Evolutionary conservation across 2,888 invertebrate genomes (phyloP).

Genomic region (Laothoe populi): DNA sequence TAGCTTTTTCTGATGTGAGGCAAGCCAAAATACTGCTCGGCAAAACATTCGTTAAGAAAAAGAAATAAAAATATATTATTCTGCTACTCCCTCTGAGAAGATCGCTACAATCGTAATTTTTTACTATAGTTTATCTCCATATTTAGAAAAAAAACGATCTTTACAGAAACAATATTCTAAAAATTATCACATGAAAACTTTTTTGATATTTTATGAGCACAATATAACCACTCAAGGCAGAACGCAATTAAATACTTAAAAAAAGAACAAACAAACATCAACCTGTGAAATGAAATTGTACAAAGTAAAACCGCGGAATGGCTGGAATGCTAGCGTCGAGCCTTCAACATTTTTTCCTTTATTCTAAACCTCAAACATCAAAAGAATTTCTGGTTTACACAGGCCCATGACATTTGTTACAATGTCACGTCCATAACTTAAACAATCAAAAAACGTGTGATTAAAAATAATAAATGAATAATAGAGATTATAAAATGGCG

Average conservation of each 20-base stretch:
- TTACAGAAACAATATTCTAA: background rate
- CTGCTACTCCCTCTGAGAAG: too few species aligned
- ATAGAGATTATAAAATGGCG: too few species aligned
- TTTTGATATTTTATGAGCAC: background rate
- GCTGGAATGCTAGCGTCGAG: conserved; percentile 1
- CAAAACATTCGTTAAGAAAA: too few species aligned
- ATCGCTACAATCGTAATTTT: too few species aligned
- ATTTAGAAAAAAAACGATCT: too few species aligned
- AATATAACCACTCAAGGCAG: background rate
- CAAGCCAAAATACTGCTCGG: too few species aligned
- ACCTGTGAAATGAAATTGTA: conserved; percentile 22
- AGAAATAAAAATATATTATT: too few species aligned
- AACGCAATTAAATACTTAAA: background rate
- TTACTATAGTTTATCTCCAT: too few species aligned
- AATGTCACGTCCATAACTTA: background rate
- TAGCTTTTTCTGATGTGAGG: too few species aligned
- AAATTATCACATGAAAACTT: too few species aligned
- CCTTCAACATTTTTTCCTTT: conserved; percentile 21
- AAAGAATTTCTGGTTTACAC: conserved; percentile 13
- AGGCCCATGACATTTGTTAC: background rate
- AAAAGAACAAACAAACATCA: conserved; percentile 12
- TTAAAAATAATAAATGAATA: too few species aligned
- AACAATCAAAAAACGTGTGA: background rate
- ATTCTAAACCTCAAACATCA: background rate
- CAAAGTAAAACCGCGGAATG: conserved; percentile 24